A percentile compares a stretch with the other conserved stretches of the same genome.
Evolutionary conservation across 2,888 invertebrate species (phyloP).

Genomic region (Drosophila robusta): DNA sequence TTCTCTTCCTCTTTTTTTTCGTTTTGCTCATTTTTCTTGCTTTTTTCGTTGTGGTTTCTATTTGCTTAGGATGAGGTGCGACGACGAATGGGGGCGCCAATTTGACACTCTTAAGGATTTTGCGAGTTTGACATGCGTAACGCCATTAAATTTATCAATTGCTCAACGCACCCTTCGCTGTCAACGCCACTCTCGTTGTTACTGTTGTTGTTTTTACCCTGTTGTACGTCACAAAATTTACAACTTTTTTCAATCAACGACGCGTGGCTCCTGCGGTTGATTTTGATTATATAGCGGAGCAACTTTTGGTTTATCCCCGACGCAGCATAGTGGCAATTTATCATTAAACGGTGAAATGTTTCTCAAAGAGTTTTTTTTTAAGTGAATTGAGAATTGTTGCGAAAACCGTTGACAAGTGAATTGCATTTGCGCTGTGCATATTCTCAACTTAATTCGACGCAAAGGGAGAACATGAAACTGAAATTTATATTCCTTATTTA

Average conservation of each 20-base stretch:
- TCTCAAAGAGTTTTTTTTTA: constrained; percentile 24
- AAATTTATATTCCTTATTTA: too few species aligned
- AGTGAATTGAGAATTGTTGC: background rate
- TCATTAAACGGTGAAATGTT: constrained; percentile 63
- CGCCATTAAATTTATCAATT: constrained; percentile 82
- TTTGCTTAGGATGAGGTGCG: constrained; percentile 62
- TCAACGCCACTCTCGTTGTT: constrained; percentile 24
- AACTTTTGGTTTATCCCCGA: constrained; percentile 29
- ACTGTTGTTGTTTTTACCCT: constrained; percentile 16
- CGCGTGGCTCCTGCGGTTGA: constrained; percentile 76
- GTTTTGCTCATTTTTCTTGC: constrained; percentile 49
- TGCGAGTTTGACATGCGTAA: constrained; percentile 78
- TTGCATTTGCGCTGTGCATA: constrained; percentile 1
- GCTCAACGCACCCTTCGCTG: constrained; percentile 65
- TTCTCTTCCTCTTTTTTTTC: background rate
- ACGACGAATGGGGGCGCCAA: constrained; percentile 44
- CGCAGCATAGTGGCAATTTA: constrained; percentile 66
- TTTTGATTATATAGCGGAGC: constrained; percentile 63
- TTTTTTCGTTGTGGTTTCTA: constrained; percentile 39
- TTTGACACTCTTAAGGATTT: constrained; percentile 80
- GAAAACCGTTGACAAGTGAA: constrained; percentile 4
- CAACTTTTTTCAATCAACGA: constrained; percentile 80
- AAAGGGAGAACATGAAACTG: background rate
- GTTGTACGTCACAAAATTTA: constrained; percentile 60
- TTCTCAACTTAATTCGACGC: constrained; percentile 4